Percentiles rank a stretch among this genome's conserved stretches.
Evolutionary conservation across 2,888 invertebrate genomes (phyloP).

Genomic region (Pyrrhia umbra): DNA sequence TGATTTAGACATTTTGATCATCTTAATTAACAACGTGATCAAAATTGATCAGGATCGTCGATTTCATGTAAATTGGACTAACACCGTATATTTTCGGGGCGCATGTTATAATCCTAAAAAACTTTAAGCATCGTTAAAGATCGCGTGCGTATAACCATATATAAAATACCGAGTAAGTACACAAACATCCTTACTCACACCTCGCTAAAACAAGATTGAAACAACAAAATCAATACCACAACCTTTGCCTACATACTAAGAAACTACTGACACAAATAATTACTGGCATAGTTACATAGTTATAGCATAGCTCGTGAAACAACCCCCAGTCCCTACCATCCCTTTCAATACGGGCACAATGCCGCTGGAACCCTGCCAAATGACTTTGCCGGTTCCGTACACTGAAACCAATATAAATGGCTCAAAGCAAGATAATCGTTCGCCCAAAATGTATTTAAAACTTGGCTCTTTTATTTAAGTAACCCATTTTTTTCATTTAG

Average conservation of each 20-base stretch:
- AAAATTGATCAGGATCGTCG: no score
- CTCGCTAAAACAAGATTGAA: no score
- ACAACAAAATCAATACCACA: conserved; percentile 32
- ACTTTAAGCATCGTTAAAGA: no score
- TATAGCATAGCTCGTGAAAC: conserved; percentile 42
- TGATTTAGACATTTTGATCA: no score
- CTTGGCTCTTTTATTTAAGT: conserved; percentile 13
- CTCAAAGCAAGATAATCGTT: conserved; percentile 47
- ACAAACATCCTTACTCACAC: neutral
- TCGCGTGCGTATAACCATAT: no score
- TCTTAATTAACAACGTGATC: no score
- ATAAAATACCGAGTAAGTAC: no score
- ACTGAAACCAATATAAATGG: conserved; percentile 36
- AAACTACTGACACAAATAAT: conserved; percentile 48
- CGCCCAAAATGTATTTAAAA: conserved; percentile 26
- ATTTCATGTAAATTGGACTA: no score
- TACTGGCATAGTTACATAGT: conserved; percentile 41
- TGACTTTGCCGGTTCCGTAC: conserved; percentile 36
- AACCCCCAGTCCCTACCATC: conserved; percentile 37
- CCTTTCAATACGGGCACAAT: conserved; percentile 59
- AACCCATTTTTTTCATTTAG: neutral
- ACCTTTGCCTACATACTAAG: conserved; percentile 15
- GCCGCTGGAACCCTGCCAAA: conserved; percentile 63
- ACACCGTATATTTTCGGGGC: no score
- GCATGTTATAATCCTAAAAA: no score